Conservation (phyloP, 2,888 invertebrate genomes). For the Perdita meconis region DNA sequence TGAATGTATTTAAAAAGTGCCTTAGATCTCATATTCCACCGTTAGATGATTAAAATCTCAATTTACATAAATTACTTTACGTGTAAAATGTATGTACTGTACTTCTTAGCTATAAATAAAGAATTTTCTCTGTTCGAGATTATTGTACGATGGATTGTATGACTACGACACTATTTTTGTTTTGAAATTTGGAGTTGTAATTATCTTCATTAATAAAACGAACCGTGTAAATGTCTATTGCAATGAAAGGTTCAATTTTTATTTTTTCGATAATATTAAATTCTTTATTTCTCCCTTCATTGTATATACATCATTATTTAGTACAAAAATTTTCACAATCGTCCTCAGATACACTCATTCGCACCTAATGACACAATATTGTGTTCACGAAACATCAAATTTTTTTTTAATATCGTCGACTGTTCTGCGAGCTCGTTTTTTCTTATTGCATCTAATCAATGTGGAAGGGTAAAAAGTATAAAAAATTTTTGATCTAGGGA, state of each 20-base stretch:
- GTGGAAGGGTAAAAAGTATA: conserved; percentile 41
- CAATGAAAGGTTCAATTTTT: background rate
- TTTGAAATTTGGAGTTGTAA: background rate
- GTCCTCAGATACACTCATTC: conserved; percentile 35
- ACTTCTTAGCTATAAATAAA: no score
- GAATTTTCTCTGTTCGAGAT: no score
- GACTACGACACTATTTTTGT: no score
- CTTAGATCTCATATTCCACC: no score
- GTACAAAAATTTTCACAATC: conserved; percentile 67
- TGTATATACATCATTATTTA: conserved; percentile 71
- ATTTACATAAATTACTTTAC: no score
- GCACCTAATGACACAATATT: conserved; percentile 24
- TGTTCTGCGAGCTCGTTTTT: conserved; percentile 19
- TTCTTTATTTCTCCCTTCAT: conserved; percentile 68
- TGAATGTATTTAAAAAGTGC: no score
- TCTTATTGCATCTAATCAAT: background rate
- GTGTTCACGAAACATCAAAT: conserved; percentile 17
- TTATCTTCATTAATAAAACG: background rate
- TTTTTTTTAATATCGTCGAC: conserved; percentile 22
- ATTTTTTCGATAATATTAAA: conserved; percentile 68
- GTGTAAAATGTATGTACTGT: no score
- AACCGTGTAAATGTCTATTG: no score
- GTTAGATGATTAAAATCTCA: no score
- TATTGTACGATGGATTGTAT: no score
- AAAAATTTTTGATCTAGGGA: conserved; percentile 32